Base-by-base conservation (phyloP, 2,113 vertebrate genomes). In the Neotoma lepida region DNA sequence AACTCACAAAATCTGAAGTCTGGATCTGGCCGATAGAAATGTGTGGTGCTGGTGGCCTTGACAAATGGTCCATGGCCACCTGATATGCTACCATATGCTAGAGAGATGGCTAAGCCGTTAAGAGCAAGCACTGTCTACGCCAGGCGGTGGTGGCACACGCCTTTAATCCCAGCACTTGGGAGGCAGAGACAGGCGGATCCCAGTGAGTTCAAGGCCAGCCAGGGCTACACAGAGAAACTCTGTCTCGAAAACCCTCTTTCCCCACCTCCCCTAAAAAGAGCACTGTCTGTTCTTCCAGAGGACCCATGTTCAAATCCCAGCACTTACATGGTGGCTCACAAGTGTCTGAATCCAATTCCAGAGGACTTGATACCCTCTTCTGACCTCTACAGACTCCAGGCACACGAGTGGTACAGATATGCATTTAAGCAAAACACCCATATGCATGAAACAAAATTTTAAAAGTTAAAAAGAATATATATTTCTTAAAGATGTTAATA, bases 51-150 rank as follows among this genome's bases (percentile, higher is more conserved):
- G 46, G 35, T 24, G 77, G 78, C 15, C 17, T 39, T 81, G 58
- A 70, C 44, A 1, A 33, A 6, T 18, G n/a, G 15, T n/a, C 41
- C 2, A 0, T n/a, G 84, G 39, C 63, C 44, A 6, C 1, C 0
- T 30, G 26, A 35, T 28, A 46, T 46, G 30, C 26, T 49, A 5
- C 18, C 61, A 22, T 13, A 28, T 41, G 4, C n/a, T 82, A 24
- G 56, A 61, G 56, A 61, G 80, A 82, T 30, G 18, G 49, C 51
- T 56, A 35, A 24, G 77, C 77, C 33, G 4, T 80, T 56, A 54
- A 22, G 77, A n/a, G n/a, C n/a, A n/a, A n/a, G n/a, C n/a, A n/a
- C n/a, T n/a, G n/a, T n/a, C n/a, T n/a, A n/a, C n/a, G n/a, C n/a
- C n/a, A n/a, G n/a, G n/a, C n/a, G n/a, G n/a, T n/a, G n/a, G n/a